Evolutionary conservation across 2,888 invertebrate species (phyloP).

Genomic region (Phytoseiulus persimilis): DNA sequence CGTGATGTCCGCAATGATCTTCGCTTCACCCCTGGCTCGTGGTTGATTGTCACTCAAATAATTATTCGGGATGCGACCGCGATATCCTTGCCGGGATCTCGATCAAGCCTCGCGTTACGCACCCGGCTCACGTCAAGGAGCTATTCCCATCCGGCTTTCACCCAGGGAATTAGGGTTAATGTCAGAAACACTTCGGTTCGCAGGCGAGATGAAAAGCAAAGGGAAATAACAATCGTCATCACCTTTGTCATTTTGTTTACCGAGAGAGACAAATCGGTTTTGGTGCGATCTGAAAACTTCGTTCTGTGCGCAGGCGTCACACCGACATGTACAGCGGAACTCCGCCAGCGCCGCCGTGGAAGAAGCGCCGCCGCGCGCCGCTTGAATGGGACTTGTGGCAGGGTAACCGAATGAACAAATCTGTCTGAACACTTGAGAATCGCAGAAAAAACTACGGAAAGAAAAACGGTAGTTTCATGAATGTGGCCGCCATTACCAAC

Average conservation of each 20-base stretch:
- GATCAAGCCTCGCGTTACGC: background rate
- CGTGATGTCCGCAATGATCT: too few species aligned
- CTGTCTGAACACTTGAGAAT: background rate
- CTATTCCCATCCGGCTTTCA: background rate
- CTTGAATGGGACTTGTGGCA: background rate
- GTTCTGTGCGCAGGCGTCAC: background rate
- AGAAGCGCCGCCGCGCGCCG: background rate
- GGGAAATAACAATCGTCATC: background rate
- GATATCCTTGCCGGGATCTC: background rate
- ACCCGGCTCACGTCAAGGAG: background rate
- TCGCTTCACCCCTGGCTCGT: too few species aligned
- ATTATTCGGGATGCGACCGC: background rate
- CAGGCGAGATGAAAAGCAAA: background rate
- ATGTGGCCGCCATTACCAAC: background rate
- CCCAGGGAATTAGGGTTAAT: background rate
- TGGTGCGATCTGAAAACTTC: background rate
- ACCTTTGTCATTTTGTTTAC: background rate
- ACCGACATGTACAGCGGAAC: background rate
- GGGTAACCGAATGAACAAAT: background rate
- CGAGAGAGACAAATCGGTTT: background rate
- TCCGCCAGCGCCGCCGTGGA: background rate
- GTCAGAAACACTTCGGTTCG: background rate
- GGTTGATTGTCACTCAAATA: background rate
- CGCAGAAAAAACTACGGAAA: slow-evolving; percentile 5
- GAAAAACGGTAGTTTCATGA: background rate